Evolutionary conservation across 2,797 vertebrate genomes (phyloP).

Genomic region (Gadopsis marmoratus): DNA sequence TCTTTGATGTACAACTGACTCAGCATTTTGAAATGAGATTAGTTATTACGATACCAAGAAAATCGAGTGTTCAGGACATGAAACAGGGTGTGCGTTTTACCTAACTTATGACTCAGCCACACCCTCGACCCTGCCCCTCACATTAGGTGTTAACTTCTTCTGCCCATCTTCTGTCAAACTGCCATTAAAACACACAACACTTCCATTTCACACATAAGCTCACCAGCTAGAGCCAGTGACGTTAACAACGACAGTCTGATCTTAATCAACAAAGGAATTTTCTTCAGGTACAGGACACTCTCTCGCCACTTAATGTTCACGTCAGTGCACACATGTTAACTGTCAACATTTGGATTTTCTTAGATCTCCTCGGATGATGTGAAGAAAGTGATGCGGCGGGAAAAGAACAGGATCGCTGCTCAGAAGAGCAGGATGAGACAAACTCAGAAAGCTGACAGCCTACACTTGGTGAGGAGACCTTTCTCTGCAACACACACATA

Average conservation of each 20-base stretch:
- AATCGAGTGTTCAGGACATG: constrained; percentile 63
- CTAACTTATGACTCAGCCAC: constrained; percentile 69
- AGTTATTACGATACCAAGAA: constrained; percentile 79
- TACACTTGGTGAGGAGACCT: constrained; percentile 92
- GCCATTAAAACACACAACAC: constrained; percentile 10
- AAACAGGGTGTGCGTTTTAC: constrained; percentile 74
- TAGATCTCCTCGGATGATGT: constrained; percentile 94
- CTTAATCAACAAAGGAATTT: neutral
- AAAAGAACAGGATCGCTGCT: constrained; percentile 98
- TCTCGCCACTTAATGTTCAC: neutral
- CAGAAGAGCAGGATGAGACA: constrained; percentile 98
- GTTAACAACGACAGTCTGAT: neutral
- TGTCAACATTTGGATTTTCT: constrained; percentile 15
- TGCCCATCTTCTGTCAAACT: constrained; percentile 45
- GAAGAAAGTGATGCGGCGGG: constrained; percentile 95
- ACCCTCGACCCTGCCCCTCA: constrained; percentile 64
- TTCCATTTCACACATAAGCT: constrained; percentile 19
- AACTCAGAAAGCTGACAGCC: constrained; percentile 95
- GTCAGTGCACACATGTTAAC: constrained; percentile 13
- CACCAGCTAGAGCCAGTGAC: neutral
- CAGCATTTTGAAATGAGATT: constrained; percentile 62
- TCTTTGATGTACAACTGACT: constrained; percentile 65
- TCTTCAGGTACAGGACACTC: constrained; percentile 10
- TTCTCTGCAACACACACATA: constrained; percentile 11
- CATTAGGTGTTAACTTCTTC: constrained; percentile 10